Conservation (phyloP, 2,888 invertebrate genomes). For the Argyresthia albistria region DNA sequence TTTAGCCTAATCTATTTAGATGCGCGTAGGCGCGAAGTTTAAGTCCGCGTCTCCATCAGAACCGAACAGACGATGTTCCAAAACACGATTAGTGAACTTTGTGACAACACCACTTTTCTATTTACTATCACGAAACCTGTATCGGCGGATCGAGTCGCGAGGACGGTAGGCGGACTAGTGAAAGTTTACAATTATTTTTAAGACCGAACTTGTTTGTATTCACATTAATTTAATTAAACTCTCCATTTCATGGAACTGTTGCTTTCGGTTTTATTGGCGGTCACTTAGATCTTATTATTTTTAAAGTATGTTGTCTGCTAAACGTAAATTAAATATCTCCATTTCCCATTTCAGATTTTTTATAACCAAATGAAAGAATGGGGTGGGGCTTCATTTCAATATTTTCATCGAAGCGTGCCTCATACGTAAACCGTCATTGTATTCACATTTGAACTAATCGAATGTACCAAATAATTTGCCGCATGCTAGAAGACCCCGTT, state of each 20-base stretch:
- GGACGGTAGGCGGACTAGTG: conserved; percentile 41
- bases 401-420: conserved; percentile 7
- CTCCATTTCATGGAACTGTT: conserved; percentile 31
- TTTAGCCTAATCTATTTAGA: conserved; percentile 35
- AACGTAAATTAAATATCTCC: too few relatives aligned
- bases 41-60: not conserved
- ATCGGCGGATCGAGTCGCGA: conserved; percentile 22
- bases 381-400: not conserved
- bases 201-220: conserved; percentile 27
- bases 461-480: conserved; percentile 28
- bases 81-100: conserved; percentile 1
- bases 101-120: not conserved
- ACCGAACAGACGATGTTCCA: not conserved
- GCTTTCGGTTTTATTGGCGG: conserved; percentile 1
- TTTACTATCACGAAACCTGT: conserved; percentile 21
- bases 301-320: not conserved
- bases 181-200: conserved; percentile 31
- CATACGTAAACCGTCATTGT: conserved; percentile 32
- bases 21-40: not conserved
- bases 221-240: conserved; percentile 31
- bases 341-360: too few relatives aligned
- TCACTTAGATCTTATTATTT: not conserved
- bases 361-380: too few relatives aligned
- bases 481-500: conserved; percentile 23
- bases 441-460: conserved; percentile 42